A percentile compares a stretch with the other conserved stretches of the same genome.
phyloP scores from a whole-genome alignment of 2,113 vertebrate genomes.

The Ranitomeya imitator region DNA sequence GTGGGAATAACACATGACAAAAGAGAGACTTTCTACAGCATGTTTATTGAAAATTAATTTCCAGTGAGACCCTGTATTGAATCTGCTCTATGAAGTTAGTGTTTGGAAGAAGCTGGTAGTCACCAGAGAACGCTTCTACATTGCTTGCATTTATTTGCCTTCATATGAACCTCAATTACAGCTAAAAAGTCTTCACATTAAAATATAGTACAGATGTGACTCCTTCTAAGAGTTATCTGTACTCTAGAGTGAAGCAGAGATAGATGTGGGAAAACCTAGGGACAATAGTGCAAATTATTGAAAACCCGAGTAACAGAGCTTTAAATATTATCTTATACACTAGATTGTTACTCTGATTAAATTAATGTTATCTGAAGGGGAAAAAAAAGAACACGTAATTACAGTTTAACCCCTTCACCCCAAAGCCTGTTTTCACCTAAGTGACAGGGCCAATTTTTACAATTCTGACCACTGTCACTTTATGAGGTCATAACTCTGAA shows the following conservation, averaged over 20 bases:
- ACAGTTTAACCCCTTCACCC: too few relatives aligned
- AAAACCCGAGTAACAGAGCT: constrained; percentile 63
- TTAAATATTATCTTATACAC: background rate
- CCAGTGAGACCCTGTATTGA: constrained; percentile 75
- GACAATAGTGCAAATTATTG: constrained; percentile 73
- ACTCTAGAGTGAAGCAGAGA: constrained; percentile 68
- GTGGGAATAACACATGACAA: constrained; percentile 76
- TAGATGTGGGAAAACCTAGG: constrained; percentile 65
- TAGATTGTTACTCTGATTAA: background rate
- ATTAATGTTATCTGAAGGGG: background rate
- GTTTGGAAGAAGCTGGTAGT: constrained; percentile 71
- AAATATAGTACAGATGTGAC: constrained; percentile 70
- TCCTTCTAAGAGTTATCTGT: constrained; percentile 70
- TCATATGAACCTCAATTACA: constrained; percentile 76
- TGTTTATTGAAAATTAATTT: constrained; percentile 75
- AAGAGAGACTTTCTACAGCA: constrained; percentile 72
- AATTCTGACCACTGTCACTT: too few relatives aligned
- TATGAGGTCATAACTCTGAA: too few relatives aligned
- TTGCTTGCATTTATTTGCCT: constrained; percentile 79
- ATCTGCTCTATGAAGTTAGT: constrained; percentile 77
- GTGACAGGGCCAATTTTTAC: too few relatives aligned
- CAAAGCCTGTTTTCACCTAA: too few relatives aligned
- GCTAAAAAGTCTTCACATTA: constrained; percentile 74
- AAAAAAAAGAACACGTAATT: background rate
- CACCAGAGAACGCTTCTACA: constrained; percentile 74